phyloP scores from a whole-genome alignment of 2,797 vertebrate genomes.

The Eulemur albifrons region DNA sequence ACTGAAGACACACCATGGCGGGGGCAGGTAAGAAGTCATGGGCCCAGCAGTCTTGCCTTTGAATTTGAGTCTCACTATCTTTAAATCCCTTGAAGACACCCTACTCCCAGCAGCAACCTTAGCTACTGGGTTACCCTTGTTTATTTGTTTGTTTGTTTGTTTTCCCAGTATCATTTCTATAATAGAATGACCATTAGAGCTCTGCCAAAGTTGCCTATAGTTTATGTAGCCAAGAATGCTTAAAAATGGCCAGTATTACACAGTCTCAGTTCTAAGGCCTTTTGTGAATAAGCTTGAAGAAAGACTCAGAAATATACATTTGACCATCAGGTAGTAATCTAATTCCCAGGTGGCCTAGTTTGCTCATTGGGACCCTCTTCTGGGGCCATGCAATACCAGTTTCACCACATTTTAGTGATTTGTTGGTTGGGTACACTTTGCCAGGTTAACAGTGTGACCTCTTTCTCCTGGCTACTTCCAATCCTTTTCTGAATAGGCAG shows the following conservation, averaged over 20 bases:
- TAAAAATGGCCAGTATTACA: background rate
- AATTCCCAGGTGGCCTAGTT: background rate
- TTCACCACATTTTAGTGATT: background rate
- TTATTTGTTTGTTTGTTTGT: background rate
- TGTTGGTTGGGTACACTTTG: background rate
- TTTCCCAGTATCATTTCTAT: background rate
- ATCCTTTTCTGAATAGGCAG: background rate
- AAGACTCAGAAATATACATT: background rate
- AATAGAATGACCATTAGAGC: background rate
- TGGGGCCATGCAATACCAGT: background rate
- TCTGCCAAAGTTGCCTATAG: background rate
- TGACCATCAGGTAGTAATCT: background rate
- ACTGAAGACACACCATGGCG: background rate
- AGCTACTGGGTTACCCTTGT: background rate
- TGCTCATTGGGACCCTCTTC: background rate
- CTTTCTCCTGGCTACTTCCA: background rate
- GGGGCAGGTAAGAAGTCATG: fast-evolving
- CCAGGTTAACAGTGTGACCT: background rate
- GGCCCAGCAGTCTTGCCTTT: background rate
- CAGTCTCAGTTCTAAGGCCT: background rate
- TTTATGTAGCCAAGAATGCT: background rate
- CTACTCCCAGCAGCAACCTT: background rate
- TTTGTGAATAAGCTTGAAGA: background rate
- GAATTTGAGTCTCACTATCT: background rate
- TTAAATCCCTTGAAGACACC: background rate